Evolutionary conservation across 2,888 invertebrate species (phyloP), one percentile per base, ranked within the genome.

Genomic region (Lasioglossum pauxillum): DNA sequence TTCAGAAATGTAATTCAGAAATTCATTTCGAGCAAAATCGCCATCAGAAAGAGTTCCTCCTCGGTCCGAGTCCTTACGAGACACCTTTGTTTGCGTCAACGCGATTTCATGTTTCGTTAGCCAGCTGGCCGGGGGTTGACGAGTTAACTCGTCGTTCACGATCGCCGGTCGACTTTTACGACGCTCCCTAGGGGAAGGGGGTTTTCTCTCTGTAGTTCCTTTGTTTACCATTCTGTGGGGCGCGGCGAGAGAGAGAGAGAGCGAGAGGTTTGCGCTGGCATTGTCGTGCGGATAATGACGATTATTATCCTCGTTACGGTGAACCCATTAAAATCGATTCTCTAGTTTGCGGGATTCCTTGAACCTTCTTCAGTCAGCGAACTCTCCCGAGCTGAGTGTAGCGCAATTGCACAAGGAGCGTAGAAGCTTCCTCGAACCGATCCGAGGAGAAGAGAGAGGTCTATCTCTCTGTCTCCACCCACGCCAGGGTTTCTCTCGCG

Each of bases 271-370:
- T 31, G 31, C 64, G 31, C 16, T 16, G 31, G 64, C 67, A 35
- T 16, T 69, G 38, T 31, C 79, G 60, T 73, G 73, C 57, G 92
- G 92, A 84, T 94, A 94, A 94, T 94, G 92, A 92, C 93, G 92
- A 93, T 93, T 93, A 94, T 94, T 94, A 67, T 92, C 78, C 41
- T 41, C 78, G 53, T 41, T 75, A 41, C 72, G 57, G 88, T 93
- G 90, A 92, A 91, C 92, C 92, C 93, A 94, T 94, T 94, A 93
- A 94, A 93, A 93, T 94, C 93, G 88, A 94, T 93, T 94, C 92
- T 69, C n/a, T 23, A 41, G 69, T 38, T 69, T 69, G n/a, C 41
- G 41, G 69, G 41, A 69, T 69, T 69, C 69, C 38, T 41, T 69
- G 69, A 69, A 69, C 69, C 41, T 69, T 35, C 67, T 16, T 31